Evolutionary conservation across 2,797 vertebrate species (phyloP).

Genomic region (Onychomys arenicola): DNA sequence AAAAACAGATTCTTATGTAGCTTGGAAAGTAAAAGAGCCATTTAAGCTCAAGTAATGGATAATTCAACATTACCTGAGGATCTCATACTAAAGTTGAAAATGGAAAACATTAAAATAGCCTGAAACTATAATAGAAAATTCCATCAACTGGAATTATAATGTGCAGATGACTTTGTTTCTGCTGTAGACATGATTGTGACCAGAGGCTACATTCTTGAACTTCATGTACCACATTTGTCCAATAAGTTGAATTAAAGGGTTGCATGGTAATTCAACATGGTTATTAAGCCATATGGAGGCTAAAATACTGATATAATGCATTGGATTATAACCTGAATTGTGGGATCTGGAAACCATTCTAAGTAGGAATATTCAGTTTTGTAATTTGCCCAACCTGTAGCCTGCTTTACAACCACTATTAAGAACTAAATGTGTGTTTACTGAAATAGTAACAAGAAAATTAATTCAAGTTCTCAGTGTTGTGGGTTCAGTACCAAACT

Average conservation of each 20-base stretch:
- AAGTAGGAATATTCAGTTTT: constrained; percentile 63
- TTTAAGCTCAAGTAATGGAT: constrained; percentile 58
- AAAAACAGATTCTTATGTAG: constrained; percentile 62
- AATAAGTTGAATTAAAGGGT: constrained; percentile 77
- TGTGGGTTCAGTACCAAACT: constrained; percentile 67
- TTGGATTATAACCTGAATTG: constrained; percentile 71
- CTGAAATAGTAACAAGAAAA: constrained; percentile 76
- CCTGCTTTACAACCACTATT: constrained; percentile 64
- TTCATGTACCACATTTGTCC: constrained; percentile 69
- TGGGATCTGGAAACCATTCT: constrained; percentile 66
- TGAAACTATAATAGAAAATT: constrained; percentile 75
- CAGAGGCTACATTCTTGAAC: constrained; percentile 77
- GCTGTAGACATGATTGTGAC: constrained; percentile 72
- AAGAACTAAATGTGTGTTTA: constrained; percentile 56
- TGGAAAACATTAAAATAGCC: constrained; percentile 72
- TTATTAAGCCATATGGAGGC: constrained; percentile 72
- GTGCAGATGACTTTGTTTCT: constrained; percentile 68
- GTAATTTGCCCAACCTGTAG: constrained; percentile 56
- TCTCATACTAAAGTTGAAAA: constrained; percentile 54
- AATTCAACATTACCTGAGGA: constrained; percentile 74
- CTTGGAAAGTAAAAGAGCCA: constrained; percentile 64
- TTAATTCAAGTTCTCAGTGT: constrained; percentile 73
- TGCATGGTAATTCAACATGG: constrained; percentile 78
- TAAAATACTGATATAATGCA: constrained; percentile 74
- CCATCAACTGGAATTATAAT: constrained; percentile 67